Conservation (phyloP, 2,888 invertebrate genomes). For the Brachypterus glaber region DNA sequence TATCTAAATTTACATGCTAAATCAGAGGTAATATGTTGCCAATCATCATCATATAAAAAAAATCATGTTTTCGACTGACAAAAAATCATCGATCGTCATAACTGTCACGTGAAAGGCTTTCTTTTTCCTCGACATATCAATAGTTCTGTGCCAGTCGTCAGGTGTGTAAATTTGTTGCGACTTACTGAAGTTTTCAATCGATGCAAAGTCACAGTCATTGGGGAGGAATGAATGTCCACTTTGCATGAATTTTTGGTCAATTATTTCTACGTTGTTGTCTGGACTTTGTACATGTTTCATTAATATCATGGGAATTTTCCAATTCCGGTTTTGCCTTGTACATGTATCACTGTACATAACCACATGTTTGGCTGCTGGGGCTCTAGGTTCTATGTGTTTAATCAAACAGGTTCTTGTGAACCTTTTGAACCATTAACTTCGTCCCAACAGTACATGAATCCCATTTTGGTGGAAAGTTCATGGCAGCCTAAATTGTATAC, state of each 20-base stretch:
- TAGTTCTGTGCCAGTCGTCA: background rate
- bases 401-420: slow-evolving; percentile 3
- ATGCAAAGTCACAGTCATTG: slow-evolving; percentile 14
- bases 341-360: slow-evolving; percentile 4
- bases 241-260: slow-evolving; percentile 3
- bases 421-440: slow-evolving; percentile 1
- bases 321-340: slow-evolving; percentile 5
- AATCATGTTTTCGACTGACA: slow-evolving; percentile 11
- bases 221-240: slow-evolving; percentile 3
- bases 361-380: slow-evolving; percentile 1
- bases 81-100: slow-evolving; percentile 15
- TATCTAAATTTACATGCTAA: too few species aligned
- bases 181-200: too few species aligned
- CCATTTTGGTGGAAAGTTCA: background rate
- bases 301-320: slow-evolving; percentile 5
- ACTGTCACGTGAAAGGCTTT: too few species aligned
- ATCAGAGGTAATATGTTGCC: too few species aligned
- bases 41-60: too few species aligned
- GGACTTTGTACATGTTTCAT: too few species aligned
- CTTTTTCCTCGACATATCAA: background rate
- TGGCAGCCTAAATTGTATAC: slow-evolving; percentile 6
- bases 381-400: background rate
- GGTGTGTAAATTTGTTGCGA: too few species aligned
- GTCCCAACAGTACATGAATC: slow-evolving; percentile 3
- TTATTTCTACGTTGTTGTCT: too few species aligned